Evolutionary conservation across 1,140 invertebrate genomes (phyloP), one percentile per base, ranked within the genome.

Genomic region (Tribolium castaneum): DNA sequence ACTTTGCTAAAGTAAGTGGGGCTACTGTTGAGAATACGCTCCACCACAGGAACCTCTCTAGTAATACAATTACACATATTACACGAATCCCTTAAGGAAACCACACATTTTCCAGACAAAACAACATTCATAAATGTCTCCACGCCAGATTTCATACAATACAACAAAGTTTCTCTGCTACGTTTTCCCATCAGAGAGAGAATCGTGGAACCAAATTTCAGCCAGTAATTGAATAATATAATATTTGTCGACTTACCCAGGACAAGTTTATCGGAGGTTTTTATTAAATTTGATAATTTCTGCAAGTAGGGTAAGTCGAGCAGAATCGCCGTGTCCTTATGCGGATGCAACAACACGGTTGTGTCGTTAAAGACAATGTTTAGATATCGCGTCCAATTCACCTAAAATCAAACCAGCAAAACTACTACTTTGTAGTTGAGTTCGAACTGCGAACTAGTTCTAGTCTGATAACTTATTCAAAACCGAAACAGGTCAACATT

Each of bases 351-450:
- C 3, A 86, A 87, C 7, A 92, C 89, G 78, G 88, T 90, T 9
- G 91, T 92, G 52, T 90, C 87, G 1, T 88, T 80, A 84, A 92
- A 91, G 45, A 91, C 89, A 13, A 88, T 84, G 19, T 90, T 86
- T 56, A 94, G 82, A 82, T 93, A 94, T 3, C 82, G 86, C 1
- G 89, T 88, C 93, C 93, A 94, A 79, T 94, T 90, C 85, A 93
- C 90, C 92, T 93, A 84, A 72, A 72, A 66, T n/a, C 7, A 45
- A 45, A 45, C 1, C 39, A n/a, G 1, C 9, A 45, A 45, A 45
- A 45, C 9, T n/a, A 45, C 39, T 45, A 9, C 39, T 45, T 45
- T n/a, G 39, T 45, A 45, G 5, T 45, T 30, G 25, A 50, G 49
- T 50, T 50, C 49, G 49, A 50, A 50, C 49, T 50, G 49, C 51